phyloP scores from a whole-genome alignment of 2,888 invertebrate genomes.

The Sesia apiformis region DNA sequence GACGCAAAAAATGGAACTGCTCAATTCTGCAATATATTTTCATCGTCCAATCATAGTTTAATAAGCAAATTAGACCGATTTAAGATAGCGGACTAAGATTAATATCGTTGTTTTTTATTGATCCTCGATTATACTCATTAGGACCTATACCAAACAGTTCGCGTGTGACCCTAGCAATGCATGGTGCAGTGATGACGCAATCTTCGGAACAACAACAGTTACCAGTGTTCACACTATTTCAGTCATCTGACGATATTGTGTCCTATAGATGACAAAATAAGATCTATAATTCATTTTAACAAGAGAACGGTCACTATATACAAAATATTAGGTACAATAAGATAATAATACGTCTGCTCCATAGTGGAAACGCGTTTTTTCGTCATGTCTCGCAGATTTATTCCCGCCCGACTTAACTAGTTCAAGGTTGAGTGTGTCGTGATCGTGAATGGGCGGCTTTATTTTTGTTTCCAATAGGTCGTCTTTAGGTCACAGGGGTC shows the following conservation, averaged over 20 bases:
- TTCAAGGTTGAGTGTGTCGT: slow-evolving; percentile 54
- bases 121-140: slow-evolving; percentile 18
- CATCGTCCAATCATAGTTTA: slow-evolving; percentile 37
- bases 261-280: too few species aligned
- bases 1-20: slow-evolving; percentile 31
- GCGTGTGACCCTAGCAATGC: slow-evolving; percentile 40
- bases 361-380: slow-evolving; percentile 54
- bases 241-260: too few species aligned
- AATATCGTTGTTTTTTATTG: slow-evolving; percentile 50
- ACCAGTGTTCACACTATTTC: slow-evolving; percentile 4
- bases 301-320: slow-evolving; percentile 1
- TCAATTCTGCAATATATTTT: slow-evolving; percentile 40
- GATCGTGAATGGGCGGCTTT: slow-evolving; percentile 58
- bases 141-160: slow-evolving; percentile 49
- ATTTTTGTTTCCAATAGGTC: slow-evolving; percentile 60
- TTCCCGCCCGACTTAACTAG: slow-evolving; percentile 62
- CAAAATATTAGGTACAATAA: slow-evolving; percentile 52
- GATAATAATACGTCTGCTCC: slow-evolving; percentile 65
- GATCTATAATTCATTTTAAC: too few species aligned
- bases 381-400: slow-evolving; percentile 48
- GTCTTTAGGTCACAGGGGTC: slow-evolving; percentile 59
- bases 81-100: slow-evolving; percentile 54
- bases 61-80: slow-evolving; percentile 17
- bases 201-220: slow-evolving; percentile 15
- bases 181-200: slow-evolving; percentile 14